phyloP scores from a whole-genome alignment of 2,113 vertebrate genomes.

The Menura novaehollandiae region DNA sequence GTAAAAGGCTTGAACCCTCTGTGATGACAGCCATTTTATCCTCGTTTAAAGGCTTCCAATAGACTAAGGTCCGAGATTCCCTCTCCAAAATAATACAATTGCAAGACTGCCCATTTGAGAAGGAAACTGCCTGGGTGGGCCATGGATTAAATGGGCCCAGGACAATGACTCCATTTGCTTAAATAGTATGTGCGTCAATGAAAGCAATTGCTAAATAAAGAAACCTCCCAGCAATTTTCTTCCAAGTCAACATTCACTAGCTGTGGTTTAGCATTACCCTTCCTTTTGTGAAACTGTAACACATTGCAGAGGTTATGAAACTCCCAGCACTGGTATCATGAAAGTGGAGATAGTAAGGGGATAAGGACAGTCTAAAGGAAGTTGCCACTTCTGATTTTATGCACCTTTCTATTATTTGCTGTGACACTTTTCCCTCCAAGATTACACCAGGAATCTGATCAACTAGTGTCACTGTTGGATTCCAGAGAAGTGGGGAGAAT shows the following conservation, averaged over 20 bases:
- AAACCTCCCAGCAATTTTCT: conserved; percentile 27
- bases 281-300: not conserved
- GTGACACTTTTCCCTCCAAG: not conserved
- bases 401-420: not conserved
- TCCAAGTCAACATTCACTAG: conserved; percentile 9
- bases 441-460: not conserved
- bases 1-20: not conserved
- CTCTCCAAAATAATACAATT: not conserved
- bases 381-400: not conserved
- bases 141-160: not conserved
- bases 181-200: conserved; percentile 5
- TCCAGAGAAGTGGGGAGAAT: not conserved
- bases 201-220: conserved; percentile 47
- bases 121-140: conserved; percentile 18
- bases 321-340: not conserved
- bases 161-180: conserved; percentile 37
- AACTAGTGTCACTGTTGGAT: conserved; percentile 53
- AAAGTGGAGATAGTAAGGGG: not conserved
- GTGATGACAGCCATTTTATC: not conserved
- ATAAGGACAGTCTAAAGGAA: not conserved
- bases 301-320: not conserved
- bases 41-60: not conserved
- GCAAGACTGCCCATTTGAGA: not conserved
- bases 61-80: not conserved
- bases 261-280: conserved; percentile 17